Evolutionary conservation across 2,113 vertebrate genomes (phyloP).

Genomic region (Rissa tridactyla): DNA sequence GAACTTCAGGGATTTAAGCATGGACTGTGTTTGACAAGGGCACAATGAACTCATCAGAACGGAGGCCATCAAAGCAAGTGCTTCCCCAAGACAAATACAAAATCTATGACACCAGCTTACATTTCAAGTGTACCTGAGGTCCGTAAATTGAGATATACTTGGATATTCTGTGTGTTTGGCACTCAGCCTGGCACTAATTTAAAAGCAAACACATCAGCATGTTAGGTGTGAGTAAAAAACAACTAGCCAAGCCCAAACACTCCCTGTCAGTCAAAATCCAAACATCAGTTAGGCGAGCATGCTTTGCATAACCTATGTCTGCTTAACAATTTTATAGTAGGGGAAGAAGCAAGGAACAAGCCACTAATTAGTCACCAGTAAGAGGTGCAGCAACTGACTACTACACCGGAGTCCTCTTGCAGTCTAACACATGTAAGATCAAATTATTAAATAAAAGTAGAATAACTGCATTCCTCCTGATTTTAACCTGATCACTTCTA

Average conservation of each 20-base stretch:
- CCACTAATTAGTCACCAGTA: not conserved
- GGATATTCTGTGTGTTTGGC: not conserved
- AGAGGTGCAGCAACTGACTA: not conserved
- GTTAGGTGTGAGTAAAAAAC: not conserved
- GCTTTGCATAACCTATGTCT: not conserved
- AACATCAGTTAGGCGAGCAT: not conserved
- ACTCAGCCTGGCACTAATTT: not conserved
- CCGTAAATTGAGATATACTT: not conserved
- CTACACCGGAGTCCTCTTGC: not conserved
- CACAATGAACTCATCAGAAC: not conserved
- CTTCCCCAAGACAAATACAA: not conserved
- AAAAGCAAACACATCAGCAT: not conserved
- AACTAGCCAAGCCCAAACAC: not conserved
- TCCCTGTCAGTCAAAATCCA: not conserved
- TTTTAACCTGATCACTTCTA: not conserved
- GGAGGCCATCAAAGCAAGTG: not conserved
- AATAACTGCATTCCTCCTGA: not conserved
- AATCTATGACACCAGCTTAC: not conserved
- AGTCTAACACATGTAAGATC: not conserved
- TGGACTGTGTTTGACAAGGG: not conserved
- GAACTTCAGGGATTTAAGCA: not conserved
- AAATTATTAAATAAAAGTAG: conserved; percentile 23
- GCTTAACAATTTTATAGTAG: not conserved
- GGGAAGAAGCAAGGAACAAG: not conserved
- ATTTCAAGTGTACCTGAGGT: not conserved